Evolutionary conservation across 2,797 vertebrate genomes (phyloP), one percentile per base, ranked within the genome.

Genomic region (Octomys mimax): DNA sequence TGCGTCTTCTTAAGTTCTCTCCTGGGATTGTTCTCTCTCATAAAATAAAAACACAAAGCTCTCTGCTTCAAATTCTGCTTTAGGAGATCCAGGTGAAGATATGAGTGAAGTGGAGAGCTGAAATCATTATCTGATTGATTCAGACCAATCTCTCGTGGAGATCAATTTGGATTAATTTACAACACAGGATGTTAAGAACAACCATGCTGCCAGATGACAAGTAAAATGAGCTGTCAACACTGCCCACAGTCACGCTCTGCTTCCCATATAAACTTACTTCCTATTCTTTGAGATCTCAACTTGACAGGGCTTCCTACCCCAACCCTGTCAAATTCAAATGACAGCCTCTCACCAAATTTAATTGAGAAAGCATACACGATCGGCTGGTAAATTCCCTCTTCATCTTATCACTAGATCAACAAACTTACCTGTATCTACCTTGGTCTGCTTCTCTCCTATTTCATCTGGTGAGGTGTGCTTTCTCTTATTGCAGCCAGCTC

Each of bases 131-230:
- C 64, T 94, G 62, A 22, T 70, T 94, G 57, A 80, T 70, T 52
- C n/a, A 59, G 68, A 46, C 7, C 31, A 46, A 36, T 68, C 87
- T 84, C 87, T 84, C 21, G 13, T 22, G 1, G 49, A 94, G 61
- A 94, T 94, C 62, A 82, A 4, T 79, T 81, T 75, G 75, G 66
- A 94, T 94, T 68, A 33, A 91, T 85, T 92, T 84, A 89, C 52
- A 71, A 57, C 59, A 52, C 81, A 83, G 42, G 28, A 80, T 81
- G n/a, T 61, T 57, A 87, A 82, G 80, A 52, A n/a, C n/a, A 89
- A 59, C 39, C 36, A 62, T 11, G 31, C 46, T 77, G 73, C 87
- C 46, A 59, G 21, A 16, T 80, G 86, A 64, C 36, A n/a, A 80
- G 78, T 71, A 36, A 70, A 33, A 75, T 9, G 82, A 94, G 83